Conservation (phyloP, 2,888 invertebrate genomes). For the Syrista parreyssii region DNA sequence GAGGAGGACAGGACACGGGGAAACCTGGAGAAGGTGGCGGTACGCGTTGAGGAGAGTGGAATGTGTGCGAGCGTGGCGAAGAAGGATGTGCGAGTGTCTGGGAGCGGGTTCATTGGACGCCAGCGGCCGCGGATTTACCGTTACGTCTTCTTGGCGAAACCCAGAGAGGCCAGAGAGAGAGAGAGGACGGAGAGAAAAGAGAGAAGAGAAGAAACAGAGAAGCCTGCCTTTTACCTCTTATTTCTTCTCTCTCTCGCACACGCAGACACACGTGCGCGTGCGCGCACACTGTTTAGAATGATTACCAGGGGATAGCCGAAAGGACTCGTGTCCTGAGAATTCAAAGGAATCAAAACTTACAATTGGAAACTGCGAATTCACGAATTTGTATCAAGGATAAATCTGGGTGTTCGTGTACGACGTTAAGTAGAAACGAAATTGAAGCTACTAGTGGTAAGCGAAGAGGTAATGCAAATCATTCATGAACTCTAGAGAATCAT, state of each 20-base stretch:
- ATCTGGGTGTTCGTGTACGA: background rate
- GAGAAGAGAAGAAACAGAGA: constrained; percentile 5
- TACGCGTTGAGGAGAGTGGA: constrained; percentile 8
- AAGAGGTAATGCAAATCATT: background rate
- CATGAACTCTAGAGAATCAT: background rate
- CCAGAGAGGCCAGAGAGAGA: constrained; percentile 8
- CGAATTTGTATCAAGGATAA: background rate
- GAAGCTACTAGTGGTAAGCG: background rate
- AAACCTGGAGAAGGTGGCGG: constrained; percentile 11
- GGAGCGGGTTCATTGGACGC: constrained; percentile 67
- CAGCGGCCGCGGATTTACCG: constrained; percentile 66
- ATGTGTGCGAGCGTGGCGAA: constrained; percentile 12
- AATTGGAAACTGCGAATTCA: background rate
- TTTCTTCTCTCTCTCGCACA: constrained; percentile 1
- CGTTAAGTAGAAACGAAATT: background rate
- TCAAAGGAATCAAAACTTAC: background rate
- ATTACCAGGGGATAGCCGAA: background rate
- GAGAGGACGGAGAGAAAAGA: constrained; percentile 1
- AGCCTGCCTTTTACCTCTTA: background rate
- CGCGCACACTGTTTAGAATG: background rate
- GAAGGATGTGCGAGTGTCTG: constrained; percentile 27
- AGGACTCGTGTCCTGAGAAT: background rate
- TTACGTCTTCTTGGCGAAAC: constrained; percentile 65
- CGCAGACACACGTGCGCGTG: background rate
- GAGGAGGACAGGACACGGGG: constrained; percentile 13